Evolutionary conservation across 2,888 invertebrate genomes (phyloP), one percentile per base, ranked within the genome.

Genomic region (Callosobruchus maculatus): DNA sequence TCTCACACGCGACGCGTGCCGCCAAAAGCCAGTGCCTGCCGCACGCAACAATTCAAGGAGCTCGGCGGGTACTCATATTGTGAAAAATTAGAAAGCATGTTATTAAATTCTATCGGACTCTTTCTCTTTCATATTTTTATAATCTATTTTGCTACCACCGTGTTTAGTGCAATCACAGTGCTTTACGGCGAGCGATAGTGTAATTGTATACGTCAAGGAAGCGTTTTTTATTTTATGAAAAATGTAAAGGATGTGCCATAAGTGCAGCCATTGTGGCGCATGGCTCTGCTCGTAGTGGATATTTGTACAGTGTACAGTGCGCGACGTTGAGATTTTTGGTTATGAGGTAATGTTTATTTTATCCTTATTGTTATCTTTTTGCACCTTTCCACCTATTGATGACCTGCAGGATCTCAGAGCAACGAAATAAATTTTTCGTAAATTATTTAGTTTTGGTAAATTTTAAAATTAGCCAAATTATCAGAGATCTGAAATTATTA

Each of bases 21-120:
- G 30, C 30, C 30, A n/a, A n/a, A n/a, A n/a, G n/a, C n/a, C n/a
- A n/a, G n/a, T n/a, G n/a, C n/a, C n/a, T 26, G 7, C 26, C 26
- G 7, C 26, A 26, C 7, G 26, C 26, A 49, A 49, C 49, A 49
- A 49, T 49, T 13, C 49, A 5, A 49, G 49, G 49, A 49, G 49
- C 49, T 1, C 49, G 1, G 18, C 49, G 13, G 18, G 18, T 49
- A 7, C 18, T 49, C 49, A 18, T 49, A 81, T 85, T 83, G 81
- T 84, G 79, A 81, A 82, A 84, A 85, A 82, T 83, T 85, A 85
- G 85, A 85, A 86, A 85, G 85, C 85, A 85, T 83, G 79, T 70
- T 77, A 76, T 26, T 26, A 70, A 71, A 70, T 74, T 76, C 67
- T 72, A 71, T 70, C 74, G 49, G 49, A 13, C 74, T 78, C 75